These are phyloP conservation scores for Echinops telfairi DNA, from an alignment of 2,113 vertebrate species.

Conservation along the genomic window DNA sequence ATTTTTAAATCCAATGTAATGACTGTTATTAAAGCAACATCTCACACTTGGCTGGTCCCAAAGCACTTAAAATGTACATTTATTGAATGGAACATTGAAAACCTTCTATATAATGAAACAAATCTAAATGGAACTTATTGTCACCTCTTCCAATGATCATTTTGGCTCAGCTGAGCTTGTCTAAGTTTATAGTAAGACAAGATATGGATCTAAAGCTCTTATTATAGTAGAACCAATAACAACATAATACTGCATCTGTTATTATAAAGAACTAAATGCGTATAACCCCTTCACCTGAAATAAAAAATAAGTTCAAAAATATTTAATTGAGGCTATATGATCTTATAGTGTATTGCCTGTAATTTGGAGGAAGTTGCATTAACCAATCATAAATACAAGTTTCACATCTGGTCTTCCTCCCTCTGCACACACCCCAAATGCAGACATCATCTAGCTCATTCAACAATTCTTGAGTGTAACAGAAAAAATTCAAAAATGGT, in stretches of 20 bases:
- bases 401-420: not conserved
- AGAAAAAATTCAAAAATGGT: conserved; percentile 22
- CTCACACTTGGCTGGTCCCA: conserved; percentile 53
- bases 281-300: conserved; percentile 66
- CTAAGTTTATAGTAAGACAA: not conserved
- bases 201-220: not conserved
- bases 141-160: not conserved
- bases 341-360: not conserved
- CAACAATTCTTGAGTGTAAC: not conserved
- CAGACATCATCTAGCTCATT: not conserved
- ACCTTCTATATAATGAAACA: conserved; percentile 47
- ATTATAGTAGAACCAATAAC: conserved; percentile 51
- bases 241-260: conserved; percentile 61
- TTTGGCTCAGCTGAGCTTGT: conserved; percentile 11
- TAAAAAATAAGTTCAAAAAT: conserved; percentile 4
- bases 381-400: conserved; percentile 43
- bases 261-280: conserved; percentile 70
- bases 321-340: conserved; percentile 5
- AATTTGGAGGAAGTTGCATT: conserved; percentile 50
- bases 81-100: conserved; percentile 52
- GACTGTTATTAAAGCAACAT: conserved; percentile 39
- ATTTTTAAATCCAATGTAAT: conserved; percentile 67
- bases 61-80: conserved; percentile 54
- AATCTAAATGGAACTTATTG: conserved; percentile 36
- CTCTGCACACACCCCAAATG: not conserved